Conservation (phyloP, 2,797 vertebrate species). For the Melanotaenia maccullochi region DNA sequence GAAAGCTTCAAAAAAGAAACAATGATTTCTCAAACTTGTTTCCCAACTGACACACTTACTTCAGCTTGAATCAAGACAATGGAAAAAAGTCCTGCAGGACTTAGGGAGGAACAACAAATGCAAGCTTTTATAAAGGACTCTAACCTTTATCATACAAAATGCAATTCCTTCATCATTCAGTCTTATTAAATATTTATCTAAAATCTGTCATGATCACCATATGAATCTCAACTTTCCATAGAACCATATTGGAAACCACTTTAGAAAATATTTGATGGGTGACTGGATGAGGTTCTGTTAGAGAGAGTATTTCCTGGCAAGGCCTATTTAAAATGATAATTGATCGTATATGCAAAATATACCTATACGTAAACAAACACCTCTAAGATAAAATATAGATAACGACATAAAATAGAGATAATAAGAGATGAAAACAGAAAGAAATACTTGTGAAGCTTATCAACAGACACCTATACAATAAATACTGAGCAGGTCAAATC, state of each 20-base stretch:
- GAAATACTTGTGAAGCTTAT: constrained; percentile 11
- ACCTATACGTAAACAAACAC: background rate
- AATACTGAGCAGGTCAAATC: constrained; percentile 29
- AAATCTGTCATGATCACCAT: background rate
- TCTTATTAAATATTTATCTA: background rate
- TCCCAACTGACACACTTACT: background rate
- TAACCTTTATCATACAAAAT: background rate
- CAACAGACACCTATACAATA: constrained; percentile 19
- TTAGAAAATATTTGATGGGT: background rate
- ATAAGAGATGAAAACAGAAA: background rate
- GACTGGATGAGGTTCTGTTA: background rate
- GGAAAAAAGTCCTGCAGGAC: background rate
- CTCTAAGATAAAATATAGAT: background rate
- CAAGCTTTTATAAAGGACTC: background rate
- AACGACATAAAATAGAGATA: background rate
- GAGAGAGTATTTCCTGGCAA: too few species aligned
- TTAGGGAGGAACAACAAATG: background rate
- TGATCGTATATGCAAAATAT: background rate
- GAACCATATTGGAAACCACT: background rate
- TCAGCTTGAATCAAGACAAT: background rate
- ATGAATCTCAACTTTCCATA: background rate
- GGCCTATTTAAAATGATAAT: background rate
- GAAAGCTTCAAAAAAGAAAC: too few species aligned
- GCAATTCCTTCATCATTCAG: background rate
- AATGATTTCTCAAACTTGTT: background rate